Base-by-base conservation (phyloP, 2,113 vertebrate species). In the Gnathonemus echidnorhynchus region DNA sequence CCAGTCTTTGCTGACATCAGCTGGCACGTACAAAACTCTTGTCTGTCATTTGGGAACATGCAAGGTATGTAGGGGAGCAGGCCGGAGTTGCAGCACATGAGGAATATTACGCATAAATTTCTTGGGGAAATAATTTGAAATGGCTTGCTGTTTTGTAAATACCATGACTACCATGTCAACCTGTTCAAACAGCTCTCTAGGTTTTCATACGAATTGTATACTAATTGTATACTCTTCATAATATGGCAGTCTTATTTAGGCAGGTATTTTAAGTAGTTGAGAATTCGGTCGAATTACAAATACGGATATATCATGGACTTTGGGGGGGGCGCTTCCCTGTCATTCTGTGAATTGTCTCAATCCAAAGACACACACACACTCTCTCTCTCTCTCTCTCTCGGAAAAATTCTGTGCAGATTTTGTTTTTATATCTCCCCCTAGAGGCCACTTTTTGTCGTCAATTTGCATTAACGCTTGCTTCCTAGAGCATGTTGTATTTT, bases 31-130 rank as follows among this genome's bases (percentile, higher is more conserved):
- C 91, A 89, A 91, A 91, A 80, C 70, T 58, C 53, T 31, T 45
- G 13, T 39, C 52, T 84, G 24, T 89, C 92, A 93, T 93, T 85
- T 84, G 86, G 77, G 91, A 93, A 91, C 96, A 96, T 95, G 95
- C 96, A 95, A 94, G 93, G 94, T 92, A 91, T 91, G 92, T 94
- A 84, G 91, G 94, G 91, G 91, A 39, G 92, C 88, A 42, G 56
- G 2, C n/a, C 17, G 19, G 74, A 80, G 5, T 42, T 80, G 27
- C 17, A 42, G 74, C 2, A 19, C 74, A 19, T 80, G 74, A 80
- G 74, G 35, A 19, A 74, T 35, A 27, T 74, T 15, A 35, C n/a
- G 11, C 9, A 1, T 74, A 11, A 42, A 77, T 66, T n/a, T 52
- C 5, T 88, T 58, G 1, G 35, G 35, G 21, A 39, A 80, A 15